phyloP scores from a whole-genome alignment of 2,113 vertebrate species.

The Oenanthe melanoleuca region DNA sequence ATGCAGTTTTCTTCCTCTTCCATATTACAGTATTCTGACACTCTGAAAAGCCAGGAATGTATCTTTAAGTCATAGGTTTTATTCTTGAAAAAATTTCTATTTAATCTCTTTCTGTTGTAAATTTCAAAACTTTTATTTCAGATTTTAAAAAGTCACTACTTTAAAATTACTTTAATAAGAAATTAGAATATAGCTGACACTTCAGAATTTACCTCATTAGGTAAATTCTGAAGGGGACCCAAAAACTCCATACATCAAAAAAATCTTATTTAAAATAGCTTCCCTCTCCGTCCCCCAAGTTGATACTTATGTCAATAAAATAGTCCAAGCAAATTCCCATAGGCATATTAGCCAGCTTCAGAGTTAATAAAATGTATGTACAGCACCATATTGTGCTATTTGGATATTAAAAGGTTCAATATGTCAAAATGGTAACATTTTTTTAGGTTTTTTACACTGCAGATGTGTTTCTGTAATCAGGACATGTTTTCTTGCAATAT shows the following conservation, averaged over 20 bases:
- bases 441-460: background rate
- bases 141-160: background rate
- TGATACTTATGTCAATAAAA: background rate
- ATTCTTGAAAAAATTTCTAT: background rate
- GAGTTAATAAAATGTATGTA: background rate
- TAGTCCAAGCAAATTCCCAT: background rate
- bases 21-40: background rate
- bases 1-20: background rate
- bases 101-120: background rate
- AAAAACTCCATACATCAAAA: background rate
- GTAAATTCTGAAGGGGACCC: too few relatives aligned
- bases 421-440: background rate
- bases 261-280: background rate
- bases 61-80: background rate
- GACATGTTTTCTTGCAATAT: background rate
- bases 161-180: background rate
- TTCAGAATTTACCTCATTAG: background rate
- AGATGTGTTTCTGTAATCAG: background rate
- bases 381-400: background rate
- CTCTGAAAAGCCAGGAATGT: background rate
- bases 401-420: background rate
- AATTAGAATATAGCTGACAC: background rate
- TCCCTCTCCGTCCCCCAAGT: fast-evolving
- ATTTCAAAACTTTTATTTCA: background rate
- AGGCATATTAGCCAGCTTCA: background rate